phyloP scores from a whole-genome alignment of 2,888 invertebrate species.

The Protonemura montana region DNA sequence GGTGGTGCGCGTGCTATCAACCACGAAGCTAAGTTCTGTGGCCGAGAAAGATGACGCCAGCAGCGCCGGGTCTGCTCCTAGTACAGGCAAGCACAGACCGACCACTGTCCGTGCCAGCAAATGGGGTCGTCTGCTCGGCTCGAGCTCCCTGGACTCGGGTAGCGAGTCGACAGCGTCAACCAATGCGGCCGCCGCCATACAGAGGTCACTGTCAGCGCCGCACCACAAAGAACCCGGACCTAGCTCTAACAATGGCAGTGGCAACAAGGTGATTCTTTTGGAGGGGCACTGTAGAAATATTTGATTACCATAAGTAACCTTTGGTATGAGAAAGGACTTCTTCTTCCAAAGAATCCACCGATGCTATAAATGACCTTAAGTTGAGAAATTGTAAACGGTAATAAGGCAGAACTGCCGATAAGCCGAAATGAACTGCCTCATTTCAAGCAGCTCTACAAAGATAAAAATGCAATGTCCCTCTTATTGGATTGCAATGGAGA shows the following conservation, averaged over 20 bases:
- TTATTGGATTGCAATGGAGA: no score
- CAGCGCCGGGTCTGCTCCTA: conserved; percentile 55
- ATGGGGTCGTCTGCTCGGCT: conserved; percentile 84
- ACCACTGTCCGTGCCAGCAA: conserved; percentile 63
- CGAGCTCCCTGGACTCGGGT: conserved; percentile 74
- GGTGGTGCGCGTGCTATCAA: conserved; percentile 61
- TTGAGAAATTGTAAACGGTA: no score
- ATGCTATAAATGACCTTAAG: no score
- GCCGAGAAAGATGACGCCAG: conserved; percentile 61
- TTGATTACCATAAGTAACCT: no score
- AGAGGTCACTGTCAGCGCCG: conserved; percentile 45
- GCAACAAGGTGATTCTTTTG: conserved; percentile 47
- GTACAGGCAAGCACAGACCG: conserved; percentile 49
- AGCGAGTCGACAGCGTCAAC: conserved; percentile 64
- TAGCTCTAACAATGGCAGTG: conserved; percentile 36
- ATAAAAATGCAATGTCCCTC: no score
- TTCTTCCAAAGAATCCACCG: no score
- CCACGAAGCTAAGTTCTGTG: conserved; percentile 64
- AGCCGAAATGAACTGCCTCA: no score
- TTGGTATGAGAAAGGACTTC: no score
- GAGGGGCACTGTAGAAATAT: no score
- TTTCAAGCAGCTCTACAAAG: no score
- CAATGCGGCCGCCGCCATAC: conserved; percentile 47
- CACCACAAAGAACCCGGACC: conserved; percentile 51
- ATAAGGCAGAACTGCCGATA: no score